These are phyloP conservation scores for Saiga tatarica DNA, from an alignment of 2,113 vertebrate genomes.

Conservation along the genomic window DNA sequence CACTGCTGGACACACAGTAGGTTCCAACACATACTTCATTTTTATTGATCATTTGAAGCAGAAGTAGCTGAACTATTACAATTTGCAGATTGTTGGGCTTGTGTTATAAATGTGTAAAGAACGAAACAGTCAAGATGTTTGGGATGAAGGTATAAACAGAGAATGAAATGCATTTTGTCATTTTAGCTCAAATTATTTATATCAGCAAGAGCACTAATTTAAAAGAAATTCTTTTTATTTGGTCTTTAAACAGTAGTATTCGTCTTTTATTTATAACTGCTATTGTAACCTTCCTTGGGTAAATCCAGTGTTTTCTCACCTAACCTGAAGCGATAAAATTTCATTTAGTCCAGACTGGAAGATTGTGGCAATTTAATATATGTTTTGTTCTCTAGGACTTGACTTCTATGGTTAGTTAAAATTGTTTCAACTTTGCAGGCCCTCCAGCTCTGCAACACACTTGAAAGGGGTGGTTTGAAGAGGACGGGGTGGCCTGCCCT, in stretches of 20 bases:
- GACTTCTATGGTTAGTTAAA: neutral
- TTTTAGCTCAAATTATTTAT: neutral
- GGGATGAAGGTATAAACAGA: neutral
- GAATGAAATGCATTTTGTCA: neutral
- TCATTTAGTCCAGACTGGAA: constrained; percentile 8
- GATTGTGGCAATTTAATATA: neutral
- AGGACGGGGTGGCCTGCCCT: neutral
- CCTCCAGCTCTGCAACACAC: neutral
- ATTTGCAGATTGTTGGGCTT: neutral
- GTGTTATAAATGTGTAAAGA: neutral
- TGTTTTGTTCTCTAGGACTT: neutral
- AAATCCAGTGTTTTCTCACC: constrained; percentile 25
- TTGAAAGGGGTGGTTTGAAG: neutral
- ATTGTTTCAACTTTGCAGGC: neutral
- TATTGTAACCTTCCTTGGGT: constrained; percentile 22
- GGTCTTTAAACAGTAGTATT: constrained; percentile 23
- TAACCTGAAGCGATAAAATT: constrained; percentile 2
- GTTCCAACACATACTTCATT: neutral
- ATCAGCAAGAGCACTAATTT: neutral
- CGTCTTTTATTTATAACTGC: neutral
- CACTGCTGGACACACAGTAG: neutral
- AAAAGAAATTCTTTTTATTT: constrained; percentile 12
- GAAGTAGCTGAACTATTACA: neutral
- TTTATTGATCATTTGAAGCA: neutral
- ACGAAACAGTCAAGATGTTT: neutral